Evolutionary conservation across 2,888 invertebrate genomes (phyloP).

Genomic region (Mimumesa dahlbomi): DNA sequence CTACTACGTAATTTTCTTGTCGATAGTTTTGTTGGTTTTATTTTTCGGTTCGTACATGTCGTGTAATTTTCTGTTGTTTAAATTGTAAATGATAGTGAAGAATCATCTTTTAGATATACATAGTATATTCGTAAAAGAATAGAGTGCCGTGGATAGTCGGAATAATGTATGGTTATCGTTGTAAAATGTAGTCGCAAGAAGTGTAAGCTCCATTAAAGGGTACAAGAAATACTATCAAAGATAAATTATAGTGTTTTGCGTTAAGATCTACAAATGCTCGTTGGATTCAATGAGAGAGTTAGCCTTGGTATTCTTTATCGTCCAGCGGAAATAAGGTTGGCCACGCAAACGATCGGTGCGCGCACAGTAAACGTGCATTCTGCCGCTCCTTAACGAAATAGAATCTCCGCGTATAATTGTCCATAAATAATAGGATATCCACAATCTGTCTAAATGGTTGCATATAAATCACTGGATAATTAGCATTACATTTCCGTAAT

Average conservation of each 20-base stretch:
- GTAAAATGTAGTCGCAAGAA: background rate
- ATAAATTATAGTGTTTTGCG: constrained; percentile 15
- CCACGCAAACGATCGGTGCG: constrained; percentile 49
- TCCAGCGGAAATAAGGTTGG: constrained; percentile 60
- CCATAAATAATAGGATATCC: constrained; percentile 32
- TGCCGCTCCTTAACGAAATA: constrained; percentile 46
- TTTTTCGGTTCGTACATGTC: no score
- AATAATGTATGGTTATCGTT: background rate
- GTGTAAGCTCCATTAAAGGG: background rate
- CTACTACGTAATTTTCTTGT: no score
- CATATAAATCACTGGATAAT: constrained; percentile 22
- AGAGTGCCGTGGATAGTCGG: no score
- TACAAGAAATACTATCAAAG: constrained; percentile 22
- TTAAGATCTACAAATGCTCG: constrained; percentile 35
- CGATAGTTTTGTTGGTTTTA: no score
- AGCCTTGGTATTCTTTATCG: constrained; percentile 52
- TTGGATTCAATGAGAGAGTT: constrained; percentile 43
- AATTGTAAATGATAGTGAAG: no score
- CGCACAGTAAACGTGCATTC: constrained; percentile 19
- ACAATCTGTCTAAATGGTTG: constrained; percentile 7
- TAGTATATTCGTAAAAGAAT: no score
- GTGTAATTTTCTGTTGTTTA: no score
- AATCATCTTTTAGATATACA: no score
- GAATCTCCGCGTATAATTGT: constrained; percentile 26
- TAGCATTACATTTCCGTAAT: constrained; percentile 21